Percentiles rank a stretch among this genome's conserved stretches.
Conservation (phyloP, 1,140 invertebrate genomes). For the Uloborus diversus region DNA sequence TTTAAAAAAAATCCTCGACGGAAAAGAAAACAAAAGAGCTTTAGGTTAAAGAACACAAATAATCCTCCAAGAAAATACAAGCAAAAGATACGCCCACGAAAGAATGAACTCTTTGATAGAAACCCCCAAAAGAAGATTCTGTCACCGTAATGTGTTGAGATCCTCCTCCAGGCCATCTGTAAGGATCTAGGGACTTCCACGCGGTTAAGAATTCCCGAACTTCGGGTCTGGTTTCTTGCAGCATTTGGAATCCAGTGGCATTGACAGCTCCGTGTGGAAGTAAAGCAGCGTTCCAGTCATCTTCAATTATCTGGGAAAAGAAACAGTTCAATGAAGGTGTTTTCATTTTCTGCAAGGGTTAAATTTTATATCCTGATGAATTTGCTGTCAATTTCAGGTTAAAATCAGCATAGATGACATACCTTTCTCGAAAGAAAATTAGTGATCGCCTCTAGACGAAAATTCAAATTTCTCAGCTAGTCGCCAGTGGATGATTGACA, state of each 20-base stretch:
- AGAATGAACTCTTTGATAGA: neutral
- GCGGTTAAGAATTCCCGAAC: conserved; percentile 67
- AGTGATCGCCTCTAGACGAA: too few species aligned
- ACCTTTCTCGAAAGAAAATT: too few species aligned
- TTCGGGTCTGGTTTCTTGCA: conserved; percentile 68
- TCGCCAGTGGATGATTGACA: too few species aligned
- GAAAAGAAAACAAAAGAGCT: neutral
- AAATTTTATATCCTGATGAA: too few species aligned
- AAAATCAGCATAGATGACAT: too few species aligned
- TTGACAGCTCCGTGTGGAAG: conserved; percentile 94
- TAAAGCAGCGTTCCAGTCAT: conserved; percentile 88
- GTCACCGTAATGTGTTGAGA: conserved; percentile 59
- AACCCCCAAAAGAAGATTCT: neutral
- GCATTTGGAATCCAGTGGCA: conserved; percentile 92
- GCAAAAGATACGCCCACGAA: neutral
- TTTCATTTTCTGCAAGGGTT: too few species aligned
- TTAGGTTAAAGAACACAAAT: neutral
- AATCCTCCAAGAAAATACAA: conserved; percentile 8
- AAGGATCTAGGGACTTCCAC: conserved; percentile 70
- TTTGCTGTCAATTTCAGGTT: too few species aligned
- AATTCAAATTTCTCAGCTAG: too few species aligned
- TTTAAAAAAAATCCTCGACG: neutral
- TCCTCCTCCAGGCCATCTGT: conserved; percentile 72
- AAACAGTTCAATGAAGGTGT: neutral
- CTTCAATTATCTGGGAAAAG: conserved; percentile 81